These are phyloP conservation scores for Melieria crassipennis DNA, from an alignment of 2,888 invertebrate genomes.

Conservation along the genomic window DNA sequence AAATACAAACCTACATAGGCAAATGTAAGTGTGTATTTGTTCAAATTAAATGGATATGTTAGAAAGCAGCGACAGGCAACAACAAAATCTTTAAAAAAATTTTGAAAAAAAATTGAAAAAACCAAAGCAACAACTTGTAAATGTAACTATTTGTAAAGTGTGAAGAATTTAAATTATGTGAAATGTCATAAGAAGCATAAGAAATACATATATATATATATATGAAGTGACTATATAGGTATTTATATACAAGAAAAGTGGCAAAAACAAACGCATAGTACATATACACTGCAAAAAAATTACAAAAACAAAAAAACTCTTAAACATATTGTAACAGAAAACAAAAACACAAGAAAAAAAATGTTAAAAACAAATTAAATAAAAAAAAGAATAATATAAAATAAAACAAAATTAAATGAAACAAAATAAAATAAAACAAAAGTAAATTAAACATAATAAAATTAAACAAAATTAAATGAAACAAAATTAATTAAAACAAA, in stretches of 20 bases:
- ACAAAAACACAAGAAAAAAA: slow-evolving; percentile 11
- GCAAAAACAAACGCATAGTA: slow-evolving; percentile 13
- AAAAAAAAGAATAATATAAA: slow-evolving; percentile 14
- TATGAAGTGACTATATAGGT: background rate
- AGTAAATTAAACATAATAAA: slow-evolving; percentile 7
- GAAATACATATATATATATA: background rate
- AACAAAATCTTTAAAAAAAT: background rate
- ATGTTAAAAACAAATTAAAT: slow-evolving; percentile 7
- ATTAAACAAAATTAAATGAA: slow-evolving; percentile 16
- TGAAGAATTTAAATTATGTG: slow-evolving; percentile 10
- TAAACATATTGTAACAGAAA: slow-evolving; percentile 19
- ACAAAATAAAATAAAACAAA: slow-evolving; percentile 19
- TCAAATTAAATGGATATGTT: background rate
- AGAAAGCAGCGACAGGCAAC: background rate
- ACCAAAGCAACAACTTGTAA: background rate
- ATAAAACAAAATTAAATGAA: background rate
- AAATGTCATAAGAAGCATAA: background rate
- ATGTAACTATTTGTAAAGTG: slow-evolving; percentile 5
- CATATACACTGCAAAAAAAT: background rate
- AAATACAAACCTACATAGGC: background rate
- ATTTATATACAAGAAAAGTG: background rate
- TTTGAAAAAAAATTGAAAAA: background rate
- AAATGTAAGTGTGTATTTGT: background rate
- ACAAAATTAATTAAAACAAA: background rate
- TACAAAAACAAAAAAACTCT: slow-evolving; percentile 20